Evolutionary conservation across 2,888 invertebrate species (phyloP).

Genomic region (Trissoscelio sp.): DNA sequence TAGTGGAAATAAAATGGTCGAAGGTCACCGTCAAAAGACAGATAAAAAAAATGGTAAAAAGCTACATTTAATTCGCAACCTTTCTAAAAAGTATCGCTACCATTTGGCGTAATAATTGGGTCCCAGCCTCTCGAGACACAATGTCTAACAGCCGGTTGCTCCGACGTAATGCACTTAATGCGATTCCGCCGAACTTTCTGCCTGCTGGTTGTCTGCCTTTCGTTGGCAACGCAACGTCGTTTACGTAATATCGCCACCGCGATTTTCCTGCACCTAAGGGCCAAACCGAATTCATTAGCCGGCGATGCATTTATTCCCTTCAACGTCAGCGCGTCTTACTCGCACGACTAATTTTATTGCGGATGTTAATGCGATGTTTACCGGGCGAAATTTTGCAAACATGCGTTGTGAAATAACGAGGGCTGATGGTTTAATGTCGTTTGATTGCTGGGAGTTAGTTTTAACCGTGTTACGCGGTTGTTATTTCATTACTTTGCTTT

Average conservation of each 20-base stretch:
- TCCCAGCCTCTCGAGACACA: slow-evolving; percentile 70
- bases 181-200: slow-evolving; percentile 77
- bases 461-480: not conserved
- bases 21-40: too few species aligned
- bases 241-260: slow-evolving; percentile 69
- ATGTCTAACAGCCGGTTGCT: slow-evolving; percentile 68
- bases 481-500: not conserved
- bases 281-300: slow-evolving; percentile 72
- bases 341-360: slow-evolving; percentile 51
- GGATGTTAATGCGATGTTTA: slow-evolving; percentile 51
- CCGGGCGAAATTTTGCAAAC: slow-evolving; percentile 31
- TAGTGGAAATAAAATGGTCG: not conserved
- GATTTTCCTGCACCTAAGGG: slow-evolving; percentile 56
- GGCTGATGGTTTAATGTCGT: slow-evolving; percentile 18
- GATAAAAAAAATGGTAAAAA: not conserved
- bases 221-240: slow-evolving; percentile 75
- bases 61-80: not conserved
- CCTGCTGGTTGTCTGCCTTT: slow-evolving; percentile 74
- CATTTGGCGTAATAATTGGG: slow-evolving; percentile 77
- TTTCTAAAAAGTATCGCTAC: slow-evolving; percentile 62
- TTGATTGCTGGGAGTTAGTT: slow-evolving; percentile 16
- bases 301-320: slow-evolving; percentile 58
- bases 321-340: slow-evolving; percentile 48
- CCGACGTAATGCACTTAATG: slow-evolving; percentile 77
- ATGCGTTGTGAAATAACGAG: slow-evolving; percentile 6